These are phyloP conservation scores for Vulpes ferrilata DNA, from an alignment of 2,113 vertebrate genomes.

Conservation along the genomic window DNA sequence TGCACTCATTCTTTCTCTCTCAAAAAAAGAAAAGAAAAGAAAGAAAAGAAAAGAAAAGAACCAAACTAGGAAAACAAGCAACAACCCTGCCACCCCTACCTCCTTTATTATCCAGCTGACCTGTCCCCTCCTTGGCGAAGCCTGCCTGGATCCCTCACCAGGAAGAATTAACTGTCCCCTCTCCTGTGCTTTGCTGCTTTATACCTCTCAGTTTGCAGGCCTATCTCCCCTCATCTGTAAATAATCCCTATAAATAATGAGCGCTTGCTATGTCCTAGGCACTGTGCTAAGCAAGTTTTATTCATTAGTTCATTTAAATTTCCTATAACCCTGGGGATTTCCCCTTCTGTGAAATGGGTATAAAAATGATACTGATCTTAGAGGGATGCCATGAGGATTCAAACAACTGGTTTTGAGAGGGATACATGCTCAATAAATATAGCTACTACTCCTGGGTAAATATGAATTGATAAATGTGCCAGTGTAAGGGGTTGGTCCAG, in stretches of 20 bases:
- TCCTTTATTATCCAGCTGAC: background rate
- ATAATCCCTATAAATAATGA: background rate
- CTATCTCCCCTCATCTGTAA: background rate
- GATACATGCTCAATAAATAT: background rate
- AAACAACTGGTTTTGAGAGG: background rate
- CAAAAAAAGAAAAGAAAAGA: too few species aligned
- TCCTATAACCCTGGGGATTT: background rate
- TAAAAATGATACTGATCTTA: background rate
- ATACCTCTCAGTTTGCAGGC: background rate
- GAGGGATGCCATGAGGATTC: background rate
- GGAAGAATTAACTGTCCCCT: background rate
- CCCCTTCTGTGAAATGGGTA: background rate
- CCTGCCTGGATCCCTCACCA: background rate
- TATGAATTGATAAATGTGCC: background rate
- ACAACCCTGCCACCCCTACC: background rate
- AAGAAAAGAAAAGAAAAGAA: background rate
- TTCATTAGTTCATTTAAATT: background rate
- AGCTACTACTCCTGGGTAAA: background rate
- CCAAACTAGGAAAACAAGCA: background rate
- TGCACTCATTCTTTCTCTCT: too few species aligned
- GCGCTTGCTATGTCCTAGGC: background rate
- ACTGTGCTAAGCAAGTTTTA: background rate
- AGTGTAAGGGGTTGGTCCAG: background rate
- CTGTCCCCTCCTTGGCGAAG: background rate
- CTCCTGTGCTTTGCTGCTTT: background rate